phyloP scores from a whole-genome alignment of 1,140 invertebrate species.

The Cydia splendana region DNA sequence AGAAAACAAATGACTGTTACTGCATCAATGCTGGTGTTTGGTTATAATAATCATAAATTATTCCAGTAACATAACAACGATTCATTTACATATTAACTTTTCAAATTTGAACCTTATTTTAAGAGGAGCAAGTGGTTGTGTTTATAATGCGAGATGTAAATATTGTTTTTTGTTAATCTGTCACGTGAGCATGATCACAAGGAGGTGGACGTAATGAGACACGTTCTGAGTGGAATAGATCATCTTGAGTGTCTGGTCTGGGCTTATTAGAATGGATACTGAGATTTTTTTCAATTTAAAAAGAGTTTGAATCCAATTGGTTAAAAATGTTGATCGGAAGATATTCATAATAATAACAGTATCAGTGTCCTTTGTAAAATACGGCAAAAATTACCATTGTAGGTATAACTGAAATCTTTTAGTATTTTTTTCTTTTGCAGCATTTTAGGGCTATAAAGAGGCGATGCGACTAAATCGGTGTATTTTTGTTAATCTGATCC shows the following conservation, averaged over 20 bases:
- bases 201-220: constrained; percentile 46
- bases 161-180: constrained; percentile 34
- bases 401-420: no score
- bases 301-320: constrained; percentile 33
- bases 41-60: constrained; percentile 61
- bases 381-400: no score
- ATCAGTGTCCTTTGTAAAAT: background rate
- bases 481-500: no score
- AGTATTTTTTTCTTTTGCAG: no score
- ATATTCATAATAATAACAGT: constrained; percentile 14
- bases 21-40: constrained; percentile 50
- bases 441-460: no score
- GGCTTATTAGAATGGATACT: constrained; percentile 45
- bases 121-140: background rate
- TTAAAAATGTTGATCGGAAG: background rate
- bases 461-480: no score
- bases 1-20: constrained; percentile 59
- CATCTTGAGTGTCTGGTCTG: constrained; percentile 36
- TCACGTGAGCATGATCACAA: constrained; percentile 40
- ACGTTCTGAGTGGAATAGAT: constrained; percentile 46
- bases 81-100: constrained; percentile 2
- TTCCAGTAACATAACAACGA: constrained; percentile 37
- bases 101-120: constrained; percentile 34
- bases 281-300: constrained; percentile 31
- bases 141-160: background rate